These are phyloP conservation scores for Anagyrus pseudococci DNA, from an alignment of 2,888 invertebrate species.

Conservation along the genomic window DNA sequence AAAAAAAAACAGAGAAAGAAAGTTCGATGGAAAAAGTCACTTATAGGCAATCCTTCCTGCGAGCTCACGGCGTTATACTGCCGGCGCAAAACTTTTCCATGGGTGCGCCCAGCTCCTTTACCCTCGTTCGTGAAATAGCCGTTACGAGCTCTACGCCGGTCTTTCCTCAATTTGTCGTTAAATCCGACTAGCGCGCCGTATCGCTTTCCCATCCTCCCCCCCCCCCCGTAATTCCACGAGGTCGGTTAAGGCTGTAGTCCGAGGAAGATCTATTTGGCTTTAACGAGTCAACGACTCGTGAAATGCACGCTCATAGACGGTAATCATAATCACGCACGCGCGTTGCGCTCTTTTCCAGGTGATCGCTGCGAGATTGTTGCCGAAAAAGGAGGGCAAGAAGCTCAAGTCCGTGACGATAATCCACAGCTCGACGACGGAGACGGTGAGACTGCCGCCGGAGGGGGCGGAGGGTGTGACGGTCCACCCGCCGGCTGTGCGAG, in stretches of 20 bases:
- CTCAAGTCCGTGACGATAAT: constrained; percentile 88
- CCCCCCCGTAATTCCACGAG: no score
- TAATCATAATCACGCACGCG: no score
- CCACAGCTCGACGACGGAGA: constrained; percentile 89
- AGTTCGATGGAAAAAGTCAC: constrained; percentile 4
- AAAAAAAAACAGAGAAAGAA: constrained; percentile 1
- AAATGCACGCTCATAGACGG: no score
- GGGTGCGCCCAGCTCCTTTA: no score
- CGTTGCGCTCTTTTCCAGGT: constrained; percentile 64
- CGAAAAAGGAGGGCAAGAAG: constrained; percentile 81
- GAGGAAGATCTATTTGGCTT: no score
- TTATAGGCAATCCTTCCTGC: constrained; percentile 13
- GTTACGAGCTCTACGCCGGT: neutral
- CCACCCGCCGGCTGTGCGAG: constrained; percentile 82
- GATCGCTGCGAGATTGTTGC: constrained; percentile 78
- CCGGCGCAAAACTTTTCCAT: neutral
- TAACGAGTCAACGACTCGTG: no score
- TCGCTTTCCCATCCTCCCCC: no score
- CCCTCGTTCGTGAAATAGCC: no score
- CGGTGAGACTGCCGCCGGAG: constrained; percentile 77
- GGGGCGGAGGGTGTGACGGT: constrained; percentile 80
- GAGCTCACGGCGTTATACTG: neutral
- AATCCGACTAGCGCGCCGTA: constrained; percentile 4
- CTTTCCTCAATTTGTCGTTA: constrained; percentile 22
- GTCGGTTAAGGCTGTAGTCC: no score